These are phyloP conservation scores for Dascillus cervinus DNA, from an alignment of 2,888 invertebrate genomes.

Conservation along the genomic window DNA sequence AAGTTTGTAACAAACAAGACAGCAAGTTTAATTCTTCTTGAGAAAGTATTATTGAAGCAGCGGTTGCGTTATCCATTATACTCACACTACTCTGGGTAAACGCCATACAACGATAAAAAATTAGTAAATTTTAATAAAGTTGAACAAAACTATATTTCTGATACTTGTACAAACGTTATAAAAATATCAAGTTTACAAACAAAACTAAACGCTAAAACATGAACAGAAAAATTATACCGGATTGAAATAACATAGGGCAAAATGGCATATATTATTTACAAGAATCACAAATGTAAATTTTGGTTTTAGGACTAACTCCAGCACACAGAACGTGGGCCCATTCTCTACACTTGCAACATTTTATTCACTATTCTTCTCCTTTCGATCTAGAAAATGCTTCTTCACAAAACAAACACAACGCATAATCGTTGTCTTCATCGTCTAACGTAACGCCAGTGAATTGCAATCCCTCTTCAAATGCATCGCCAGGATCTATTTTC, in stretches of 20 bases:
- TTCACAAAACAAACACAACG: constrained; percentile 10
- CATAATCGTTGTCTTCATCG: constrained; percentile 6
- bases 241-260: constrained; percentile 6
- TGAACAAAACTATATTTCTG: too few relatives aligned
- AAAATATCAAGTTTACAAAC: too few relatives aligned
- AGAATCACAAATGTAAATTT: constrained; percentile 8
- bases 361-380: constrained; percentile 6
- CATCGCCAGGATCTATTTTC: constrained; percentile 6
- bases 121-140: too few relatives aligned
- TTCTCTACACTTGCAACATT: constrained; percentile 3
- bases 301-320: constrained; percentile 6
- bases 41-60: constrained; percentile 3
- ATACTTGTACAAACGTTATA: too few relatives aligned
- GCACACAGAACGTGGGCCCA: too few relatives aligned
- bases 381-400: constrained; percentile 9
- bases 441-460: constrained; percentile 6
- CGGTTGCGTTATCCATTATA: constrained; percentile 3
- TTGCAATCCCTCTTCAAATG: constrained; percentile 8
- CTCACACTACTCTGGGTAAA: too few relatives aligned
- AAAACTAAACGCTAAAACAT: constrained; percentile 3
- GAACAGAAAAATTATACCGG: constrained; percentile 5
- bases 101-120: too few relatives aligned
- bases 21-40: constrained; percentile 1
- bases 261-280: constrained; percentile 8
- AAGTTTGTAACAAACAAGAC: constrained; percentile 1